Base-by-base conservation (phyloP, 2,113 vertebrate species). In the Atrichornis clamosus region DNA sequence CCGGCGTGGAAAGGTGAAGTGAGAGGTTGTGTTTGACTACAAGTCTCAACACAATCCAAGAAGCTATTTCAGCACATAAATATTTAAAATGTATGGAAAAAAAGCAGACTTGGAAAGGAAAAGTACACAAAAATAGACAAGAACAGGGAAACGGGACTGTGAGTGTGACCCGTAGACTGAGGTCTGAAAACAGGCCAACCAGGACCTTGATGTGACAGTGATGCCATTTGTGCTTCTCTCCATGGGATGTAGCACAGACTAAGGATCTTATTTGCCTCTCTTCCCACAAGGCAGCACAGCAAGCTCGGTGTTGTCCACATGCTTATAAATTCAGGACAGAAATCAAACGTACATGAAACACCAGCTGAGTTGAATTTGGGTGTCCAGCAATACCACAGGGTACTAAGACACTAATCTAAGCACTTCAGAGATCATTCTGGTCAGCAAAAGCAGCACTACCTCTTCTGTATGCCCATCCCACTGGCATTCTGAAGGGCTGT, bases 51-150 rank as follows among this genome's bases (percentile, higher is more conserved):
- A 93, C 65, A 69, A 81, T 62, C 84, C 91, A 65, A 79, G 58
- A 83, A 95, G 75, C 50, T 74, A 83, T 94, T 96, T 92, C 95
- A 96, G 97, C 44, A 82, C 52, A 93, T 93, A 77, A 70, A 93
- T 94, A 97, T 94, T 96, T 95, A 89, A 84, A 95, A 89, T 60
- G 90, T 26, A 70, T 8, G 83, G 74, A 84, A 94, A 92, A 68
- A 58, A 74, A 90, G 83, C 42, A 49, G 79, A 70, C 65, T 72
- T 58, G 67, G 87, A 89, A 92, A 82, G 73, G 72, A 89, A 87
- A 63, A 75, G 26, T 28, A 28, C 1, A 5, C 44, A 33, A 67
- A 50, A 80, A 81, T 24, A 92, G 75, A 84, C 37, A 42, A 73
- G 74, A 94, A 23, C 42, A 55, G 53, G 91, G 94, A 50, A 50